Conservation (phyloP, 2,797 vertebrate genomes). For the Schizopygopsis malacanthus region DNA sequence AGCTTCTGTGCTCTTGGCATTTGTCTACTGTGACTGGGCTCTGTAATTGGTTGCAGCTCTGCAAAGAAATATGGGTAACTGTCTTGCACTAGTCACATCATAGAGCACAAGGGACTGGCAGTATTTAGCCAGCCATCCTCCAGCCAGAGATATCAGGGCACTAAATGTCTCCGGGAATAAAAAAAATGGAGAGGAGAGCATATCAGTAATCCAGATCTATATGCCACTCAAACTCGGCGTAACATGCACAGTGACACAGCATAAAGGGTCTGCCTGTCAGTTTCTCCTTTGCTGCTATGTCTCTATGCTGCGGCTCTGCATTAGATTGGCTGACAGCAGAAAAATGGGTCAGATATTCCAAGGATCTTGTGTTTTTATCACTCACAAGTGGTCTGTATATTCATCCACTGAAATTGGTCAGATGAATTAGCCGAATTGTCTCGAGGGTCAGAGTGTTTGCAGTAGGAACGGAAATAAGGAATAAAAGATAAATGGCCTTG, state of each 20-base stretch:
- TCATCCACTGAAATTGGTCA: constrained; percentile 33
- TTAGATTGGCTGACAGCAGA: constrained; percentile 41
- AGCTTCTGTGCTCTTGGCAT: constrained; percentile 34
- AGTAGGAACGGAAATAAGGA: neutral
- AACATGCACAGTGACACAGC: constrained; percentile 40
- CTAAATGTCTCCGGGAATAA: constrained; percentile 33
- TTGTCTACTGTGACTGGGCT: constrained; percentile 26
- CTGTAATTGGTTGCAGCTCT: constrained; percentile 47
- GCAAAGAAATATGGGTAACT: constrained; percentile 44
- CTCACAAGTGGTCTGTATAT: constrained; percentile 9
- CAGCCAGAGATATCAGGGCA: constrained; percentile 32
- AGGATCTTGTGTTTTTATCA: constrained; percentile 43
- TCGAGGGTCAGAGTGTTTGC: neutral
- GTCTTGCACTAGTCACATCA: constrained; percentile 46
- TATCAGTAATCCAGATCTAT: constrained; percentile 44
- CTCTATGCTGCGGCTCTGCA: constrained; percentile 3
- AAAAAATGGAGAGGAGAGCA: neutral
- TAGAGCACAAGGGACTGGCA: constrained; percentile 29
- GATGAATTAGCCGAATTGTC: neutral
- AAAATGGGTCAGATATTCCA: constrained; percentile 38
- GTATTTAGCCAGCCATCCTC: constrained; percentile 44
- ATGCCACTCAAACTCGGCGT: constrained; percentile 30
- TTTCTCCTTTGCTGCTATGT: constrained; percentile 6
- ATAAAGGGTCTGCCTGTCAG: constrained; percentile 34
- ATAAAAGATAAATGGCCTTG: neutral